Evolutionary conservation across 2,113 vertebrate genomes (phyloP).

Genomic region (Pangasianodon gigas): DNA sequence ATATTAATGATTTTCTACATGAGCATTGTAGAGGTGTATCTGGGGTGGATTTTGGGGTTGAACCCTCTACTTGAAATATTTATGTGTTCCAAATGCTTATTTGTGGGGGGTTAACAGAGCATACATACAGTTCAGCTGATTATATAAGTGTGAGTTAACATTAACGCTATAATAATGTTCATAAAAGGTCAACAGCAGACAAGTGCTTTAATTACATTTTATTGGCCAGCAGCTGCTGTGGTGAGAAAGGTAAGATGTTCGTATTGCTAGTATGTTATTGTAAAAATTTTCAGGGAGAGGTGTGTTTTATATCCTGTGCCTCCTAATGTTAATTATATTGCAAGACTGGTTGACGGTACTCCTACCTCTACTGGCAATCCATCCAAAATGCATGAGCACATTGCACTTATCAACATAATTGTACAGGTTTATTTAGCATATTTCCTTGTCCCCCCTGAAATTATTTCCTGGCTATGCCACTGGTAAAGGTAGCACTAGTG

Average conservation of each 20-base stretch:
- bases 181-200: neutral
- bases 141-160: neutral
- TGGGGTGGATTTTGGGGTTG: neutral
- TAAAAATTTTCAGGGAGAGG: neutral
- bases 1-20: neutral
- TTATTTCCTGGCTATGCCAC: neutral
- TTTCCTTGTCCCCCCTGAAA: neutral
- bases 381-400: too few relatives aligned
- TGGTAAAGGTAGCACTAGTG: neutral
- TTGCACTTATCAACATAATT: neutral
- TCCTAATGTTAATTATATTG: neutral
- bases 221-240: neutral
- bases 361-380: neutral
- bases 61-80: neutral
- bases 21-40: neutral
- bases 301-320: neutral
- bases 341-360: neutral
- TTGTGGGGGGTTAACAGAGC: neutral
- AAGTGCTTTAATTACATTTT: neutral
- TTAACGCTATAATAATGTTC: neutral
- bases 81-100: neutral
- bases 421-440: neutral
- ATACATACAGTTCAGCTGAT: neutral
- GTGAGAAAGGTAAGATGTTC: neutral
- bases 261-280: neutral